Evolutionary conservation across 2,113 vertebrate genomes (phyloP), one percentile per base, ranked within the genome.

Genomic region (Daphoenositta chrysoptera): DNA sequence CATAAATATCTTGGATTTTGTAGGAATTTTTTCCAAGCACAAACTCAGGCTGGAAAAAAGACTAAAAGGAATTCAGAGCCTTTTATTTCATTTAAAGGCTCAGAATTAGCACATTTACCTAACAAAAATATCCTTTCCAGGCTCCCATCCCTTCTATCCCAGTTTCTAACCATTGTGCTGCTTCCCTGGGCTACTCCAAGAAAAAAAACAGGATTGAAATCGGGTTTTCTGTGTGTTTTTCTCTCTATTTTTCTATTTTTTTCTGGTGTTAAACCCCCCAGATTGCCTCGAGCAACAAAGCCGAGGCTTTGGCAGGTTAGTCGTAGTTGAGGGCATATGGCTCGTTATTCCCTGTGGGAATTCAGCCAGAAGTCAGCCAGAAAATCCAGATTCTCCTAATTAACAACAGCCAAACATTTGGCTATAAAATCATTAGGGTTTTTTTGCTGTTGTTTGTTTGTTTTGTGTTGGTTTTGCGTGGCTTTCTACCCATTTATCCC

Each of bases 311-410:
- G 96, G 96, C 96, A 96, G 88, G 83, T 96, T 92, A 83, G 63
- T 77, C 64, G 65, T 39, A 68, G 60, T 75, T 54, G 48, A 84
- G 79, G 93, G 70, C 94, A 85, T 65, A 53, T 15, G 63, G 75
- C 54, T 95, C 86, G 54, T 58, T 42, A 18, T 92, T 97, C 96
- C 95, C 94, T 72, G 78, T 26, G 87, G 93, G 91, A 87, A 88
- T 85, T 90, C 61, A 94, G 83, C 85, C 86, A 48, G 78, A 92
- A 97, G 90, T 83, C 90, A 96, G 83, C 48, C 93, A 94, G 80
- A 66, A 31, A 73, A 93, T 72, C 92, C 94, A 92, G 82, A 93
- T 94, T 81, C 83, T 80, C 85, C 31, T 73, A 92, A 97, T 87
- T 94, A 93, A 69, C 87, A 84, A 70, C 89, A 95, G 91, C 82